Base-by-base conservation (phyloP, 2,888 invertebrate species). In the Dilophus febrilis region DNA sequence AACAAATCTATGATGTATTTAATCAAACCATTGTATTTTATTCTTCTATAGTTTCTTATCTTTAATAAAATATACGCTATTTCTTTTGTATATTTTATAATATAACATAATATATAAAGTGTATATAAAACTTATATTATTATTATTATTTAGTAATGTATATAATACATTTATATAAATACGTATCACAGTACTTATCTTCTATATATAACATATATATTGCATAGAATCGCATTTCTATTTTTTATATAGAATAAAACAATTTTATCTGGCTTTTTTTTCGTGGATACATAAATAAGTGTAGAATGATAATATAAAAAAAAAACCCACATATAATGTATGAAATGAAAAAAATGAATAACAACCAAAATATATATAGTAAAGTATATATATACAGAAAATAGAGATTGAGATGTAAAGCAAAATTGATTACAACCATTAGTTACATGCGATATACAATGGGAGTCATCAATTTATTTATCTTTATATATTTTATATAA, bases 341-440 rank as follows among this genome's bases (percentile, higher is more conserved):
- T n/a, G n/a, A 13, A 22, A 22, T 18, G 16, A 6, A 14, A 22
- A n/a, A 39, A 28, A 39, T 28, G 31, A 37, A 18, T 32, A 32
- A 13, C 28, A 35, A 35, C 28, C 30, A 22, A 35, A 40, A 30
- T 35, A 35, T 40, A 40, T 28, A 40, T 35, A 30, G 35, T n/a
- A n/a, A n/a, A n/a, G n/a, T 27, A 7, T 27, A 7, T 35, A 19
- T 26, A 19, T 26, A 19, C 35, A 22, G 22, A 4, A 57, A 57
- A n/a, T n/a, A 56, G 60, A 63, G 63, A 63, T 63, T 63, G 63
- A 63, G 63, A 61, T 63, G 64, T 64, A 64, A 63, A 63, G 62
- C 57, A 60, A 59, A 63, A 63, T 63, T 63, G 63, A 63, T 63
- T 59, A 57, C 57, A 52, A 54, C 56, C 60, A 63, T 63, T 62